Base-by-base conservation (phyloP, 1,140 invertebrate species). In the Leptoteleia sp. region DNA sequence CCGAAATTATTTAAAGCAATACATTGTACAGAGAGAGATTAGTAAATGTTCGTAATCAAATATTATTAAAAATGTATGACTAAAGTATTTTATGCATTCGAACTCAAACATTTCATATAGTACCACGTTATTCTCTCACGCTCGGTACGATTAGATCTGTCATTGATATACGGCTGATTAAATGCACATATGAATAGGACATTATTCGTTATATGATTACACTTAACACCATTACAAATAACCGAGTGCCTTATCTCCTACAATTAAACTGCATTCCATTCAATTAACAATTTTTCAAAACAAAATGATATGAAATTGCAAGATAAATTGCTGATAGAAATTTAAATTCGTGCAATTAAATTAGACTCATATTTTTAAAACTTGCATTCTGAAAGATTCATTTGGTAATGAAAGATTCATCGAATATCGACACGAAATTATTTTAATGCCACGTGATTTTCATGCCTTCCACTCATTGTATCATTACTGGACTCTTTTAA, bases 131-230 rank as follows among this genome's bases (percentile, higher is more conserved):
- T 52, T 8, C 15, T 31, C 47, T 29, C 33, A 29, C 35, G 35
- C 25, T 8, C 35, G n/a, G n/a, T 40, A 3, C 35, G 54, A 59
- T 59, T 61, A 59, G 43, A 59, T 61, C 43, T 61, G 27, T 50
- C 54, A 61, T 42, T 52, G 54, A 61, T 70, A 43, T 35, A 52
- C 35, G 35, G 9, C 38, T 59, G 54, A 61, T 61, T 70, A 50
- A 61, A 43, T 61, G 43, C 67, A 70, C 37, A 50, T 70, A 59
- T 70, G 67, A 42, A 52, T 52, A 42, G 11, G 33, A 40, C 42
- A 70, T 50, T 52, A 61, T 11, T 11, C 35, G 42, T 48, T 57
- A 40, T 50, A 40, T 12, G 33, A 47, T 70, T 70, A 70, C 35
- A 59, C 29, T 70, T 50, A 50, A 70, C 27, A n/a, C 52, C 5